Base-by-base conservation (phyloP, 2,113 vertebrate genomes). In the Cottus gobio region DNA sequence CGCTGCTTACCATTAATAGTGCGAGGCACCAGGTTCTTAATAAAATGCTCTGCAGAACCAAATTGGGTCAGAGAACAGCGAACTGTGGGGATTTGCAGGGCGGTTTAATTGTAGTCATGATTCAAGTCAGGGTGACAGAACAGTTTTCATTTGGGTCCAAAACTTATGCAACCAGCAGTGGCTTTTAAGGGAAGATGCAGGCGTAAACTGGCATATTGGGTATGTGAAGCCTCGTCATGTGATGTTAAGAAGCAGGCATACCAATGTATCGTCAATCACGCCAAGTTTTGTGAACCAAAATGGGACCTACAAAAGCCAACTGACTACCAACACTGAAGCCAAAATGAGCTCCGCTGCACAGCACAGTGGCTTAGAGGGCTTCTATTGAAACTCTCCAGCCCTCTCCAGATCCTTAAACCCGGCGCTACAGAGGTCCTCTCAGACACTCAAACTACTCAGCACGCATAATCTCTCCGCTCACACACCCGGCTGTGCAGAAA, bases 391-490 rank as follows among this genome's bases (percentile, higher is more conserved):
- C 86, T 85, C 87, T 89, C 63, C 71, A 83, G 75, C 26, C 76
- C 85, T 87, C 86, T 91, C 75, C 84, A 90, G 77, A 84, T 86
- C 79, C 84, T 91, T 90, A 87, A 89, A 87, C 80, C 63, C 61
- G 71, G 76, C 54, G 62, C 77, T 87, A 63, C 82, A 84, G 78
- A 88, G 83, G 66, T 85, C 75, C 87, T 85, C 86, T 87, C 79
- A 90, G 77, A 85, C 84, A 86, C 87, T 89, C 83, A 58, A 87
- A 86, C 63, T 62, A 71, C 87, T 87, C 89, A 80, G 79, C 79
- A 75, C 60, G 34, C 73, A 83, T 92, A 87, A 90, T 91, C 86
- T 83, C 83, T 78, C 74, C 74, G 68, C 86, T 89, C 81, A 63
- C 80, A 89, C 86, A 85, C 72, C 26, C 66, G 81, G 80, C 85